These are phyloP conservation scores for Urocitellus parryii DNA, from an alignment of 2,113 vertebrate genomes.

Conservation along the genomic window DNA sequence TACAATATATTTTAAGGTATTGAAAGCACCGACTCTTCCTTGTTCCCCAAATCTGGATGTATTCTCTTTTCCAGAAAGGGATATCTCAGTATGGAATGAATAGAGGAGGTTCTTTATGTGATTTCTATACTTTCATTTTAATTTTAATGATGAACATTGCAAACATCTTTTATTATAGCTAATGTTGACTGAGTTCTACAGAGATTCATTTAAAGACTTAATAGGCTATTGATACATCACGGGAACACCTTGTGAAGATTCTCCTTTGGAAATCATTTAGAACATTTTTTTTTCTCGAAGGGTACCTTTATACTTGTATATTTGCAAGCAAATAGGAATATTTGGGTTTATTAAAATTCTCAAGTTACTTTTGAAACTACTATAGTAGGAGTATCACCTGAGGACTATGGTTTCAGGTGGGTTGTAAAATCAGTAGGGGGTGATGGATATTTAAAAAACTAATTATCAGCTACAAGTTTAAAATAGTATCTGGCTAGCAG, in stretches of 20 bases:
- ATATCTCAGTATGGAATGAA: slow-evolving; percentile 2
- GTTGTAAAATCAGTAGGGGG: background rate
- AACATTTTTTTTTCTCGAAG: background rate
- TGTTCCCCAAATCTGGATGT: background rate
- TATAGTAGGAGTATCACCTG: background rate
- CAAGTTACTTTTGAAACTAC: background rate
- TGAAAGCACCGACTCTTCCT: slow-evolving; percentile 16
- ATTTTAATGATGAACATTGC: slow-evolving; percentile 15
- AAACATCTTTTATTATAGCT: slow-evolving; percentile 37
- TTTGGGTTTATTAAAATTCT: slow-evolving; percentile 63
- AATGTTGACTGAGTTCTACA: slow-evolving; percentile 15
- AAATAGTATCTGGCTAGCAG: slow-evolving; percentile 30
- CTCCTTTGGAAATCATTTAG: slow-evolving; percentile 57
- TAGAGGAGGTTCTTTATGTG: background rate
- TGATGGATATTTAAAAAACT: slow-evolving; percentile 35
- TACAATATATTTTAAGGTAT: background rate
- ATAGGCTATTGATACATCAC: background rate
- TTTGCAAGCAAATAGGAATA: slow-evolving; percentile 51
- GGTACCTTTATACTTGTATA: background rate
- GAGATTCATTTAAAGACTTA: slow-evolving; percentile 50
- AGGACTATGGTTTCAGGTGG: slow-evolving; percentile 20
- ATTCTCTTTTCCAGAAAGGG: background rate
- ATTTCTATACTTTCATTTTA: slow-evolving; percentile 9
- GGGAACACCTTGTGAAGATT: slow-evolving; percentile 21
- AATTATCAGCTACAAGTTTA: slow-evolving; percentile 46